Percentiles rank a stretch among this genome's conserved stretches.
Conservation (phyloP, 2,888 invertebrate species). For the Protophormia terraenovae region DNA sequence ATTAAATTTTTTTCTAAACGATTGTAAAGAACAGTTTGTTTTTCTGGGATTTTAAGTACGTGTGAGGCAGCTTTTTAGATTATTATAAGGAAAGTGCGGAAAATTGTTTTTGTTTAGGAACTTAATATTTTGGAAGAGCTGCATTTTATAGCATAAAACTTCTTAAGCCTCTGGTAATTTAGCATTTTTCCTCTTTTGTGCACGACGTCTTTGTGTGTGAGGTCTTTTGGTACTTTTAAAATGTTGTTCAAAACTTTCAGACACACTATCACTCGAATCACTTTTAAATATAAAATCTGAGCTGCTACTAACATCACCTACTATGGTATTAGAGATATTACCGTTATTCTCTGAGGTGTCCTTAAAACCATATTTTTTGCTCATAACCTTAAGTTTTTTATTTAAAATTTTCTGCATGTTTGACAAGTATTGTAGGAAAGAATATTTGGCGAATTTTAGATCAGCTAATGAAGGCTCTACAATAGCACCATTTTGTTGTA, state of each 20-base stretch:
- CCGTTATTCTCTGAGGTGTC: background rate
- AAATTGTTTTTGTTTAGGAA: conserved; percentile 11
- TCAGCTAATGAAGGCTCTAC: conserved; percentile 69
- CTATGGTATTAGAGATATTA: background rate
- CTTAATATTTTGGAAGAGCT: background rate
- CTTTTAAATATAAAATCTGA: conserved; percentile 52
- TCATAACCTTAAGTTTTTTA: background rate
- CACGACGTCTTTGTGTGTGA: background rate
- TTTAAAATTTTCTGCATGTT: conserved; percentile 71
- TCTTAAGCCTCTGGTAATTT: background rate
- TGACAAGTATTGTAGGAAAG: conserved; percentile 72
- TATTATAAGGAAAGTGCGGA: background rate
- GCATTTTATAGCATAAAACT: no score
- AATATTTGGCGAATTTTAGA: conserved; percentile 74
- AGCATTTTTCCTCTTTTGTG: background rate
- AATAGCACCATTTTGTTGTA: conserved; percentile 59
- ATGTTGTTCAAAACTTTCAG: conserved; percentile 56
- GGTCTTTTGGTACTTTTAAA: conserved; percentile 35
- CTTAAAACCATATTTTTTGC: background rate
- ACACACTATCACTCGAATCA: conserved; percentile 47
- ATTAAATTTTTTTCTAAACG: background rate
- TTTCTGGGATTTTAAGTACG: conserved; percentile 10
- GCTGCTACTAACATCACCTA: conserved; percentile 46
- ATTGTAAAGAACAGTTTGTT: background rate
- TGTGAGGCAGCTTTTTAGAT: background rate